phyloP scores from a whole-genome alignment of 2,797 vertebrate species.

The Phoxinus dragarum region DNA sequence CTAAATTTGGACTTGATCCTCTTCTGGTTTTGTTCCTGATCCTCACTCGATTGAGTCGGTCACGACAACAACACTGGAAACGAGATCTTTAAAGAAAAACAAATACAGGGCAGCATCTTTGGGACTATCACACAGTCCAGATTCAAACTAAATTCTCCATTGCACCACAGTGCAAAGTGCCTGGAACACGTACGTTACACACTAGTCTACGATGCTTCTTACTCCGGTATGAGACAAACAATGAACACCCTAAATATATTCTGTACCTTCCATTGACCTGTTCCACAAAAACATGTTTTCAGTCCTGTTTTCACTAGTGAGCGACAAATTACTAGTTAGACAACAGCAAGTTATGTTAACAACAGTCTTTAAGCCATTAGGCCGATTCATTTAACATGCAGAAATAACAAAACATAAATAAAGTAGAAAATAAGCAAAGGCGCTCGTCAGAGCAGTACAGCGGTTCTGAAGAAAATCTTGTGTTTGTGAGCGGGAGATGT shows the following conservation, averaged over 20 bases:
- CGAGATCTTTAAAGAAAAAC: neutral
- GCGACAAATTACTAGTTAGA: slow-evolving; percentile 10
- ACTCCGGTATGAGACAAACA: neutral
- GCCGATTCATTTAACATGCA: neutral
- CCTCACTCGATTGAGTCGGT: neutral
- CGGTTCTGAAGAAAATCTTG: neutral
- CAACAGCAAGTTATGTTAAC: slow-evolving; percentile 22
- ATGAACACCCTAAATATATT: neutral
- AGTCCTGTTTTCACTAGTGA: slow-evolving; percentile 1
- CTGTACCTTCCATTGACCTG: neutral
- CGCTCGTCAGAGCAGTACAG: neutral
- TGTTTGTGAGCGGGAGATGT: neutral
- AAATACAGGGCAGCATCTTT: neutral
- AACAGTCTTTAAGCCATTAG: slow-evolving; percentile 29
- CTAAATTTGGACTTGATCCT: neutral
- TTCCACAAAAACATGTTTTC: slow-evolving; percentile 1
- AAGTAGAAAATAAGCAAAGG: neutral
- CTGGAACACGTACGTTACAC: neutral
- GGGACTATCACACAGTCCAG: neutral
- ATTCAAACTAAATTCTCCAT: neutral
- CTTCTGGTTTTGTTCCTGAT: neutral
- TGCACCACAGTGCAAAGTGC: too few relatives aligned
- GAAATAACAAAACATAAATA: slow-evolving; percentile 4
- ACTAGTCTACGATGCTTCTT: neutral
- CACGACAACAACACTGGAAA: neutral